These are phyloP conservation scores for Pungitius pungitius DNA, from an alignment of 2,113 vertebrate species.

Conservation along the genomic window DNA sequence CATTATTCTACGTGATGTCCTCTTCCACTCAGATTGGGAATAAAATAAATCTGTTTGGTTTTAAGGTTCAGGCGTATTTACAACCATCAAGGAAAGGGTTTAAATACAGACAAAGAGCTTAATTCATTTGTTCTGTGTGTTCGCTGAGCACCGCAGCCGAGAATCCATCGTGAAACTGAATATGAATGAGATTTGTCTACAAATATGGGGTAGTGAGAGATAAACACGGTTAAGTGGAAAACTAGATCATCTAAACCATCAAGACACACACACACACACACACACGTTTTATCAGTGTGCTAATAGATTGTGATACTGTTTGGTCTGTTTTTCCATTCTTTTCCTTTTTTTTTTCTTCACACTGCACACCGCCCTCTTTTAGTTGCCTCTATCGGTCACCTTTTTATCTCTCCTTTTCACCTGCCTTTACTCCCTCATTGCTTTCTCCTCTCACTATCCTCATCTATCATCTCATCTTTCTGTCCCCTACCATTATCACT, in stretches of 20 bases:
- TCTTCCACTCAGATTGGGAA: conserved; percentile 9
- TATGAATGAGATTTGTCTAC: conserved; percentile 45
- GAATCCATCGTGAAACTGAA: conserved; percentile 11
- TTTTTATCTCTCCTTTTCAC: conserved; percentile 26
- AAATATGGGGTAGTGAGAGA: conserved; percentile 49
- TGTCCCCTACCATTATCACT: conserved; percentile 40
- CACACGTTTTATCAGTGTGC: conserved; percentile 12
- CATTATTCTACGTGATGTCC: conserved; percentile 10
- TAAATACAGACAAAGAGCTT: conserved; percentile 16
- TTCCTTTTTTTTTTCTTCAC: conserved; percentile 14
- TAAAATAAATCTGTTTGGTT: background rate
- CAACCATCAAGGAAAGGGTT: conserved; percentile 12
- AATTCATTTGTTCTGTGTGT: conserved; percentile 47
- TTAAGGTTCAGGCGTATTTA: conserved; percentile 30
- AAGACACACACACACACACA: background rate
- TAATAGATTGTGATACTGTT: conserved; percentile 27
- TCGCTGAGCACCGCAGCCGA: conserved; percentile 35
- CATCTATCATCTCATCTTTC: conserved; percentile 47
- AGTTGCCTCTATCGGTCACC: conserved; percentile 3
- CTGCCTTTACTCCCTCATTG: conserved; percentile 15
- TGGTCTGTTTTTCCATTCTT: conserved; percentile 15
- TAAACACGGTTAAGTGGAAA: conserved; percentile 21
- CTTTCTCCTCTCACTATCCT: conserved; percentile 26
- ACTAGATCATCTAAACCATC: conserved; percentile 12
- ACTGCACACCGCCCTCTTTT: background rate